Percentiles rank a stretch among this genome's conserved stretches.
These are phyloP conservation scores for Trichonephila clavata DNA, from an alignment of 1,140 invertebrate species.

Conservation along the genomic window DNA sequence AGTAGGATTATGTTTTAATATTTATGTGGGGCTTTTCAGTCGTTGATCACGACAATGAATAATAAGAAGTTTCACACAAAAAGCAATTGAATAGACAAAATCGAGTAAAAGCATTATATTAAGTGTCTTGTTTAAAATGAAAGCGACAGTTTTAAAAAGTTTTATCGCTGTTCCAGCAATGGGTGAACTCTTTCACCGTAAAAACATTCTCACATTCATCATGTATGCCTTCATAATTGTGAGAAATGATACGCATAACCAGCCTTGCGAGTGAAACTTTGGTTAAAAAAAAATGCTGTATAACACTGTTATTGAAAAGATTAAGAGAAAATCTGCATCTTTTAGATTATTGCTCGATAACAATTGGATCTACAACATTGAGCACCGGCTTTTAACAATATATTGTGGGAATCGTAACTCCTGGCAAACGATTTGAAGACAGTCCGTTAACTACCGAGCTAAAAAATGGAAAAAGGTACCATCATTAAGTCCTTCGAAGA, in stretches of 20 bases:
- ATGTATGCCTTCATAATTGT: neutral
- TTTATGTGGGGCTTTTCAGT: neutral
- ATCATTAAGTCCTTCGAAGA: too few species aligned
- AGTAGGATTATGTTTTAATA: neutral
- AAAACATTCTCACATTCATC: neutral
- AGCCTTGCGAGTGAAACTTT: neutral
- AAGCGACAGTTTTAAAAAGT: neutral
- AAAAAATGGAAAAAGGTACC: too few species aligned
- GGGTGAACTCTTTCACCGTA: neutral
- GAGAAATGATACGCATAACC: neutral
- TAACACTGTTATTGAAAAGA: too few species aligned
- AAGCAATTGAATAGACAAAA: neutral
- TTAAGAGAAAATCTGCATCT: too few species aligned
- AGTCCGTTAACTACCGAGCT: too few species aligned
- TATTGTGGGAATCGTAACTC: too few species aligned
- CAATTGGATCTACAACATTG: too few species aligned
- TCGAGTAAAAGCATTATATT: neutral
- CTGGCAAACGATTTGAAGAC: too few species aligned
- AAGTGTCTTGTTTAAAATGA: neutral
- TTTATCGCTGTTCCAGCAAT: neutral
- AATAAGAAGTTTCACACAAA: neutral
- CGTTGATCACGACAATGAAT: neutral
- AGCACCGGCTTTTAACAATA: too few species aligned
- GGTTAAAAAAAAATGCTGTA: too few species aligned
- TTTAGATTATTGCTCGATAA: too few species aligned